A percentile compares a stretch with the other conserved stretches of the same genome.
phyloP scores from a whole-genome alignment of 2,888 invertebrate species.

The Mesoligia furuncula region DNA sequence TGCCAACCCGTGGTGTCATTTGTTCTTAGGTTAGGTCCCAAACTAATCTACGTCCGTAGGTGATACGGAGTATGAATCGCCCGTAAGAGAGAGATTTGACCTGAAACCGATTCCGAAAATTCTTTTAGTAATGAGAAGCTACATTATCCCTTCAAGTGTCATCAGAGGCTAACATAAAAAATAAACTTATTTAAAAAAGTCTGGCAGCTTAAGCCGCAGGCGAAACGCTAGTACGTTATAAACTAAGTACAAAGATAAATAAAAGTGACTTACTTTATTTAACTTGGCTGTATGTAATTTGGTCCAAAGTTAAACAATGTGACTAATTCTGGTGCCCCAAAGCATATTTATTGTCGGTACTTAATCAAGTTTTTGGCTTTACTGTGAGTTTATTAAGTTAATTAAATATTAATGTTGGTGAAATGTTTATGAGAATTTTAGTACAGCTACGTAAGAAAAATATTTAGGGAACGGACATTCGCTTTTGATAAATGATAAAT shows the following conservation, averaged over 20 bases:
- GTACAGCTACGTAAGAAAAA: background rate
- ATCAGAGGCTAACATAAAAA: background rate
- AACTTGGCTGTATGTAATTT: constrained; percentile 52
- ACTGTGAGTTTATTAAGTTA: constrained; percentile 39
- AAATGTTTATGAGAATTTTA: constrained; percentile 16
- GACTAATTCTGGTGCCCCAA: constrained; percentile 52
- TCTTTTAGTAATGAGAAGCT: background rate
- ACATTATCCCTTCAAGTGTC: background rate
- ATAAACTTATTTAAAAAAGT: background rate
- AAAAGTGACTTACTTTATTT: constrained; percentile 49
- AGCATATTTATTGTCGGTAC: constrained; percentile 51
- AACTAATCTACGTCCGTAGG: no score
- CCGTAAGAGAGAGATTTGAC: no score
- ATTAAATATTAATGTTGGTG: constrained; percentile 43
- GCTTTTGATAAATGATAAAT: no score
- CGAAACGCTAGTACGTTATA: constrained; percentile 31
- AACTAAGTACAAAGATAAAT: constrained; percentile 58
- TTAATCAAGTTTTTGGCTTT: constrained; percentile 52
- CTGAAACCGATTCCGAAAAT: background rate
- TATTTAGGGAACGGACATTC: background rate
- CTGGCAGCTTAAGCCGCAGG: background rate
- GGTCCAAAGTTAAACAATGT: constrained; percentile 54
- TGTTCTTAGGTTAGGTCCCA: no score
- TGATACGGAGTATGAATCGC: no score
- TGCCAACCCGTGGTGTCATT: no score